phyloP scores from a whole-genome alignment of 2,888 invertebrate genomes.

The Xestoiulus laeticollis region DNA sequence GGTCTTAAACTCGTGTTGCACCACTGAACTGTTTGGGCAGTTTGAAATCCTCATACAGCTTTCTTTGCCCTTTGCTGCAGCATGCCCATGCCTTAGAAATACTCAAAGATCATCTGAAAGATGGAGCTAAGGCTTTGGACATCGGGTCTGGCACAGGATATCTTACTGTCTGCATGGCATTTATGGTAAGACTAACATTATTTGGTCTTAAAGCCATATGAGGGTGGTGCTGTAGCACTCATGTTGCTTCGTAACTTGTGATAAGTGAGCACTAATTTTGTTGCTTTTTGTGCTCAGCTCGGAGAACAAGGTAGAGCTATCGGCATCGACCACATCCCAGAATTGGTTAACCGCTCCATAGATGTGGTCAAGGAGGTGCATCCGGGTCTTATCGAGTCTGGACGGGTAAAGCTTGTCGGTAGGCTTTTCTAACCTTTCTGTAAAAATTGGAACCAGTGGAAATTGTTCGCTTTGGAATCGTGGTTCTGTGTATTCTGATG shows the following conservation, averaged over 20 bases:
- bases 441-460: neutral
- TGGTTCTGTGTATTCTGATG: neutral
- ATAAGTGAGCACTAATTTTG: neutral
- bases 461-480: neutral
- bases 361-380: conserved; percentile 81
- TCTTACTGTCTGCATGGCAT: conserved; percentile 88
- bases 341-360: conserved; percentile 78
- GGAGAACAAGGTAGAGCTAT: conserved; percentile 76
- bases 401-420: conserved; percentile 77
- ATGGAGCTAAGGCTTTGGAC: conserved; percentile 83
- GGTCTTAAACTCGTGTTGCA: conserved; percentile 55
- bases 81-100: conserved; percentile 92
- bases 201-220: neutral
- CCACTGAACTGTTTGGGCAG: neutral
- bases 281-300: conserved; percentile 63
- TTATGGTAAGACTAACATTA: conserved; percentile 70
- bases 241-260: too few species aligned
- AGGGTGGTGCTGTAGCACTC: neutral
- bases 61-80: conserved; percentile 65
- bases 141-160: conserved; percentile 96
- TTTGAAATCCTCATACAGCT: neutral
- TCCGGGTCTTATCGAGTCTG: conserved; percentile 74
- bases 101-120: conserved; percentile 78
- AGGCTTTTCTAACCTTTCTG: conserved; percentile 59
- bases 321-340: conserved; percentile 90